Evolutionary conservation across 2,888 invertebrate genomes (phyloP).

Genomic region (Euplexia lucipara): DNA sequence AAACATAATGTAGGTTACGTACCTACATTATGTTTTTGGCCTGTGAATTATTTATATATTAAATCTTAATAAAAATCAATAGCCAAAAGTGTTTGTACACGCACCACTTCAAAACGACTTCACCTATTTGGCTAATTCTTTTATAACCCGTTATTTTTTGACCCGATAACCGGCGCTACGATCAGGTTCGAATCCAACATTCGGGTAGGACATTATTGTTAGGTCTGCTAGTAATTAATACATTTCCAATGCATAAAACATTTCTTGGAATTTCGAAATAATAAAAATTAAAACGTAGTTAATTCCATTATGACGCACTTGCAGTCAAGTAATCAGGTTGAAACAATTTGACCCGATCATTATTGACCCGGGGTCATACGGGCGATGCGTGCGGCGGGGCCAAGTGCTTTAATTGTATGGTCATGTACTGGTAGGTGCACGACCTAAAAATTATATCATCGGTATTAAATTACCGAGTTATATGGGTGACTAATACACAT

Average conservation of each 20-base stretch:
- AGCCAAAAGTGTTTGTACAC: too few relatives aligned
- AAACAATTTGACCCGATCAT: slow-evolving; percentile 72
- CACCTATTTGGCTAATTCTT: too few relatives aligned
- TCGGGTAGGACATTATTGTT: too few relatives aligned
- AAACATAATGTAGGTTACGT: too few relatives aligned
- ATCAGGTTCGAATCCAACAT: too few relatives aligned
- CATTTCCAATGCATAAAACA: not conserved
- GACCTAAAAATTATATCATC: slow-evolving; percentile 18
- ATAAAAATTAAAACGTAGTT: slow-evolving; percentile 29
- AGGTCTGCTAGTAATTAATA: too few relatives aligned
- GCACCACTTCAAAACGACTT: too few relatives aligned
- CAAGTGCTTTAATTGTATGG: slow-evolving; percentile 83
- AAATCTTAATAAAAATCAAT: too few relatives aligned
- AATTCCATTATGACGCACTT: slow-evolving; percentile 57
- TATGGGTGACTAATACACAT: not conserved
- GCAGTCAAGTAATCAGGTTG: slow-evolving; percentile 67
- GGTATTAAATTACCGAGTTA: slow-evolving; percentile 1
- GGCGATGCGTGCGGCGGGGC: slow-evolving; percentile 74
- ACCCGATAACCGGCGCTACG: too few relatives aligned
- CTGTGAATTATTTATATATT: too few relatives aligned
- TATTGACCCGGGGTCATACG: slow-evolving; percentile 75
- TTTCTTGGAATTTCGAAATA: not conserved
- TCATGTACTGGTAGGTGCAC: slow-evolving; percentile 40
- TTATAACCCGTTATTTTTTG: too few relatives aligned
- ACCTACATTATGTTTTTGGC: too few relatives aligned